phyloP scores from a whole-genome alignment of 2,113 vertebrate species.

The Lethenteron camtschaticum region DNA sequence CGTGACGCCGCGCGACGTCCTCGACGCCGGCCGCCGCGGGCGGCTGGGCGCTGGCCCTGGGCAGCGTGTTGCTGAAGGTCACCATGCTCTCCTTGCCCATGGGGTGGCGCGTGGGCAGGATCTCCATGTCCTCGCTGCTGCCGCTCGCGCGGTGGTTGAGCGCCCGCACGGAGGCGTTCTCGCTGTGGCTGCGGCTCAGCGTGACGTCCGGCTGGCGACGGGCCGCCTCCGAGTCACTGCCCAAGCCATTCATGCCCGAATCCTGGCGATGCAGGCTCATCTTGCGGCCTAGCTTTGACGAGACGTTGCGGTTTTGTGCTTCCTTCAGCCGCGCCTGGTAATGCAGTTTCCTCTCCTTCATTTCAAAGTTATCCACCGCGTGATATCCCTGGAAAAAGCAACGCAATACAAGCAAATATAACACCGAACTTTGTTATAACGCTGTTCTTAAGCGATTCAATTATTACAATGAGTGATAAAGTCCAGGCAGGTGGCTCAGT shows the following conservation, averaged over 20 bases:
- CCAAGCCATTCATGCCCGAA: conserved; percentile 2
- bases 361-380: not conserved
- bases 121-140: conserved; percentile 64
- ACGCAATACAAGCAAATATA: no score
- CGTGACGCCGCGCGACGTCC: conserved; percentile 48
- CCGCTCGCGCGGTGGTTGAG: conserved; percentile 44
- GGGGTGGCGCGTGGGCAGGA: conserved; percentile 56
- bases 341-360: not conserved
- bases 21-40: conserved; percentile 39
- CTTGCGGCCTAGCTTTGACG: not conserved
- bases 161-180: conserved; percentile 23
- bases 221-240: not conserved
- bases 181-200: conserved; percentile 46
- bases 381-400: conserved; percentile 1
- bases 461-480: no score
- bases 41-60: conserved; percentile 36
- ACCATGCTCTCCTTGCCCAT: conserved; percentile 77
- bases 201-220: conserved; percentile 41
- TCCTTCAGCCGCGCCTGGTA: no score
- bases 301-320: no score
- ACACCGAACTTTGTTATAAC: no score
- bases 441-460: no score
- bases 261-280: not conserved
- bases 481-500: no score
- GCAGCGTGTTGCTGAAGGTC: conserved; percentile 88